Conservation (phyloP, 2,113 vertebrate species). For the Lepisosteus oculatus region DNA sequence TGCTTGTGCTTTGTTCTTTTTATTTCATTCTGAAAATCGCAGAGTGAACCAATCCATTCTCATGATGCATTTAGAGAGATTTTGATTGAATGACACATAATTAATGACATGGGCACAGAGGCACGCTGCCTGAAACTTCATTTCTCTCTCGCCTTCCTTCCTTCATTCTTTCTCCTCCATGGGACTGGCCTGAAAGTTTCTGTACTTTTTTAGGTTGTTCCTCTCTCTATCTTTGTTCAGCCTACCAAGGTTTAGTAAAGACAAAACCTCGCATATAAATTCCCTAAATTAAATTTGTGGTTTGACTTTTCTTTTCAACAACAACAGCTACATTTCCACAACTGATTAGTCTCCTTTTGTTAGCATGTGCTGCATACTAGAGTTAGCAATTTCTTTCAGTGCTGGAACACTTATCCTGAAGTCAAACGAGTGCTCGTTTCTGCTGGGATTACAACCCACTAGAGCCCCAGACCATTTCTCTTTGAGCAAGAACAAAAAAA, state of each 20-base stretch:
- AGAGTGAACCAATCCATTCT: constrained; percentile 39
- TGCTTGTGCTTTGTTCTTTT: too few species aligned
- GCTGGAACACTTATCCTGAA: constrained; percentile 55
- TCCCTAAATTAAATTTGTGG: constrained; percentile 43
- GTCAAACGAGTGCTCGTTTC: constrained; percentile 58
- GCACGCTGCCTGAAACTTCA: too few species aligned
- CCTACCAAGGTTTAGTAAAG: too few species aligned
- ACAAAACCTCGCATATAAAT: too few species aligned
- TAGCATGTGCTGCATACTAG: constrained; percentile 57
- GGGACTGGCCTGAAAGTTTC: neutral
- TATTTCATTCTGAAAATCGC: constrained; percentile 16
- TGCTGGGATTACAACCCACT: constrained; percentile 50
- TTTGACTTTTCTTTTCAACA: constrained; percentile 27
- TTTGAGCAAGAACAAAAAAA: constrained; percentile 20
- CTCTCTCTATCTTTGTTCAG: neutral
- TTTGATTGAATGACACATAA: constrained; percentile 55
- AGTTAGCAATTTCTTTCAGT: constrained; percentile 61
- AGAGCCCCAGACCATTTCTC: constrained; percentile 48
- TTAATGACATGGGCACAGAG: constrained; percentile 50
- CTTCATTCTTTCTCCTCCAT: constrained; percentile 9
- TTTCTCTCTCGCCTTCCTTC: constrained; percentile 4
- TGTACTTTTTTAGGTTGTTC: constrained; percentile 27
- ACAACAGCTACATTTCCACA: constrained; percentile 44
- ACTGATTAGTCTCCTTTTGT: constrained; percentile 53
- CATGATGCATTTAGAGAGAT: constrained; percentile 44